phyloP scores from a whole-genome alignment of 2,888 invertebrate genomes.

The Dicyrtomina minuta region DNA sequence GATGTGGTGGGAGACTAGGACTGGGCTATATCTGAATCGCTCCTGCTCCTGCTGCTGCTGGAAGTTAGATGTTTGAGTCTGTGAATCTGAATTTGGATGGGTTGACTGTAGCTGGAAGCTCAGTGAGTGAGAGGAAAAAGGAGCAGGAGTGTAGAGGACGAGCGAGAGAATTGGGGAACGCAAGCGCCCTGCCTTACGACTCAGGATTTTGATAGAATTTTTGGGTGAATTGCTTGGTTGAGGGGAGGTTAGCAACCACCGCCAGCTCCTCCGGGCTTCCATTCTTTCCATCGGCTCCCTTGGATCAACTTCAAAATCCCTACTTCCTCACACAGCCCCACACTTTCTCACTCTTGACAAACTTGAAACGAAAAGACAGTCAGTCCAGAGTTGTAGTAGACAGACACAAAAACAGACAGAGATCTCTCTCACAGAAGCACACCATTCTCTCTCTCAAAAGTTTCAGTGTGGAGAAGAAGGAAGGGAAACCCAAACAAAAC shows the following conservation, averaged over 20 bases:
- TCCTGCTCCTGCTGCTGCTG: too few species aligned
- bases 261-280: constrained; percentile 25
- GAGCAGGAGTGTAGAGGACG: background rate
- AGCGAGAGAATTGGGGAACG: constrained; percentile 20
- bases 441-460: too few species aligned
- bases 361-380: background rate
- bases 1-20: too few species aligned
- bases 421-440: constrained; percentile 1
- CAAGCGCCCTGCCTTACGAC: constrained; percentile 8
- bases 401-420: background rate
- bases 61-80: too few species aligned
- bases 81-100: too few species aligned
- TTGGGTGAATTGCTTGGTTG: constrained; percentile 20
- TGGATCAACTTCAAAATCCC: constrained; percentile 17
- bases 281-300: constrained; percentile 20
- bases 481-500: background rate
- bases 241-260: constrained; percentile 22
- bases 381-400: background rate
- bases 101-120: too few species aligned
- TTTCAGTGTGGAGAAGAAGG: too few species aligned
- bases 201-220: constrained; percentile 15
- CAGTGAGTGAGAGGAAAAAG: too few species aligned
- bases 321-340: background rate
- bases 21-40: too few species aligned
- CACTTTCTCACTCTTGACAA: too few species aligned